These are phyloP conservation scores for Carassius auratus DNA, from an alignment of 2,113 vertebrate species.

Conservation along the genomic window DNA sequence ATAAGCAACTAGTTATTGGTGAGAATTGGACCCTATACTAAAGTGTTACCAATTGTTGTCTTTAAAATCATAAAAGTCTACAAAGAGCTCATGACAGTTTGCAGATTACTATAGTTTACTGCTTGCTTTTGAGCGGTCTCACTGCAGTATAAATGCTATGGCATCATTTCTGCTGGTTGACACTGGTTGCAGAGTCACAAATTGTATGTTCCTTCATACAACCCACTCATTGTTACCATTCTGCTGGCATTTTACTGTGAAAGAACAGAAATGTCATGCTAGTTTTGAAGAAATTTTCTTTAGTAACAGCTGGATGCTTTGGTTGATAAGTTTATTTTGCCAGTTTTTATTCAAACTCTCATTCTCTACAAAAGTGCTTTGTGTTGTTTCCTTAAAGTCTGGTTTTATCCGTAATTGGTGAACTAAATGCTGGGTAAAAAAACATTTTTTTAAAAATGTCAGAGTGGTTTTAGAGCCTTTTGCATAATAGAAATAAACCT, in stretches of 20 bases:
- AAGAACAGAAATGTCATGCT: not conserved
- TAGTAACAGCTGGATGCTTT: slow-evolving; percentile 13
- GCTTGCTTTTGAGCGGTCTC: not conserved
- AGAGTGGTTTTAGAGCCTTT: slow-evolving; percentile 28
- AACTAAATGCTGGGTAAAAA: slow-evolving; percentile 28
- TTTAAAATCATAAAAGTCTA: not conserved
- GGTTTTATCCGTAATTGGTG: slow-evolving; percentile 25
- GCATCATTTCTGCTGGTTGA: not conserved
- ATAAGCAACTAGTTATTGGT: too few relatives aligned
- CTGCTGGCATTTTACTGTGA: not conserved
- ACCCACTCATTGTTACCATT: not conserved
- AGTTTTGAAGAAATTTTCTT: not conserved
- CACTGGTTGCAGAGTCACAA: not conserved
- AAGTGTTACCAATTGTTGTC: too few relatives aligned
- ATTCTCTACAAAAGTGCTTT: slow-evolving; percentile 3
- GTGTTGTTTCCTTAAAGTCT: not conserved
- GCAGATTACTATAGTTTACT: not conserved
- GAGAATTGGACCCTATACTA: too few relatives aligned
- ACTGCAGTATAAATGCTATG: not conserved
- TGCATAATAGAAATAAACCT: slow-evolving; percentile 33
- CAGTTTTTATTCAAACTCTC: too few relatives aligned
- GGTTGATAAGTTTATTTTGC: not conserved
- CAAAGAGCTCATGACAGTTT: not conserved
- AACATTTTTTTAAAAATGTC: not conserved
- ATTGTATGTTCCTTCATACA: not conserved